A percentile compares a stretch with the other conserved stretches of the same genome.
phyloP scores from a whole-genome alignment of 2,797 vertebrate genomes.

The Acipenser ruthenus region DNA sequence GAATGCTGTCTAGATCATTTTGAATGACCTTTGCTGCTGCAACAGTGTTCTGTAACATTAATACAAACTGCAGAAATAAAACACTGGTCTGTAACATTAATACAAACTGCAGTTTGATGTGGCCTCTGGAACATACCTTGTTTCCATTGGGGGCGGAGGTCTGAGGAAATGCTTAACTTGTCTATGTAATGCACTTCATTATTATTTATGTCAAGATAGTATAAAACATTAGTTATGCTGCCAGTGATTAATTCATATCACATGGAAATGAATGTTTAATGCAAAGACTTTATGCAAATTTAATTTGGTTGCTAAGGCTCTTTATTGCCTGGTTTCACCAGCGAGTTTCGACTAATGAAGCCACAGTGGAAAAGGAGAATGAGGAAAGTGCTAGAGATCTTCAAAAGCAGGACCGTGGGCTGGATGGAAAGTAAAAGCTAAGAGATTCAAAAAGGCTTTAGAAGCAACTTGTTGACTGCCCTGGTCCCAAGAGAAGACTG shows the following conservation, averaged over 20 bases:
- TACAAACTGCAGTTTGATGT: too few relatives aligned
- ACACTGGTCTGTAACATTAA: too few relatives aligned
- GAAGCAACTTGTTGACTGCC: not conserved
- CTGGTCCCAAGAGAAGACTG: too few relatives aligned
- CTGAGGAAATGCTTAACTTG: too few relatives aligned
- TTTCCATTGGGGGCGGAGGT: too few relatives aligned
- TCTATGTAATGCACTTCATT: too few relatives aligned
- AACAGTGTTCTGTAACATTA: too few relatives aligned
- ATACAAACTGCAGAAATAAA: too few relatives aligned
- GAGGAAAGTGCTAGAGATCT: not conserved
- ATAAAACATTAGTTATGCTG: not conserved
- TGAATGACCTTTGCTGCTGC: too few relatives aligned
- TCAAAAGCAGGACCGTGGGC: not conserved
- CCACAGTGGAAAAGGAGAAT: constrained; percentile 3
- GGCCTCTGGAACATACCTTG: too few relatives aligned
- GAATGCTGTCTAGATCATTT: too few relatives aligned
- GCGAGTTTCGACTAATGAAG: constrained; percentile 6
- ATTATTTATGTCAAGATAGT: not conserved
- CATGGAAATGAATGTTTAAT: constrained; percentile 5
- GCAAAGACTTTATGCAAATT: constrained; percentile 9
- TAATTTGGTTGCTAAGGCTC: not conserved
- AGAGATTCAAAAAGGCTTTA: not conserved
- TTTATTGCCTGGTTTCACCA: constrained; percentile 9
- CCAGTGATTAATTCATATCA: constrained; percentile 1
- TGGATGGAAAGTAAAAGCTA: not conserved